Conservation (phyloP, 2,113 vertebrate species). For the Trematomus loennbergii region DNA sequence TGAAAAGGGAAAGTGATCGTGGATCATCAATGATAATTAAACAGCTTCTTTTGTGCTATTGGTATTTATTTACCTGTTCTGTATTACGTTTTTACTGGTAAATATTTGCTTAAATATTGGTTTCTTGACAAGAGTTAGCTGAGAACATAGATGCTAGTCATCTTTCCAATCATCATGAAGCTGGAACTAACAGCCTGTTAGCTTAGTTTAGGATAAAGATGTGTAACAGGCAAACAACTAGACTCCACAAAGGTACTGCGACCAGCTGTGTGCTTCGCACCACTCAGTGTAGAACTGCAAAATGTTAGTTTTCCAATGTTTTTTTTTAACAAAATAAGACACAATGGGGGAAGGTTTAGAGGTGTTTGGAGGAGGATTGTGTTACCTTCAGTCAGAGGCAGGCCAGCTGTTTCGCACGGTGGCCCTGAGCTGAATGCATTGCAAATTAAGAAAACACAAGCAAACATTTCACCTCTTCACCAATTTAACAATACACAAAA, state of each 20-base stretch:
- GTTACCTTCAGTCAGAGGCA: no score
- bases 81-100: not conserved
- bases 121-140: no score
- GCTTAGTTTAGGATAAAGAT: not conserved
- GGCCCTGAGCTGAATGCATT: no score
- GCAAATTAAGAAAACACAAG: no score
- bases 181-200: not conserved
- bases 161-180: not conserved
- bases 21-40: not conserved
- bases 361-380: no score
- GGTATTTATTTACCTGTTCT: not conserved
- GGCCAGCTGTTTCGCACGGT: no score
- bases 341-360: no score
- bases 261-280: not conserved
- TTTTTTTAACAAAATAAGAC: not conserved
- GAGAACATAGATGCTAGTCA: not conserved
- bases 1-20: slow-evolving; percentile 10
- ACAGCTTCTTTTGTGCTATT: not conserved
- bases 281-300: not conserved
- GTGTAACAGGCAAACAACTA: not conserved
- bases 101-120: no score
- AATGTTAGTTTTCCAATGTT: not conserved
- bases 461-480: no score
- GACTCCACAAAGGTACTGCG: not conserved
- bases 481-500: no score